Base-by-base conservation (phyloP, 2,888 invertebrate species). In the Odontomyia ornata region DNA sequence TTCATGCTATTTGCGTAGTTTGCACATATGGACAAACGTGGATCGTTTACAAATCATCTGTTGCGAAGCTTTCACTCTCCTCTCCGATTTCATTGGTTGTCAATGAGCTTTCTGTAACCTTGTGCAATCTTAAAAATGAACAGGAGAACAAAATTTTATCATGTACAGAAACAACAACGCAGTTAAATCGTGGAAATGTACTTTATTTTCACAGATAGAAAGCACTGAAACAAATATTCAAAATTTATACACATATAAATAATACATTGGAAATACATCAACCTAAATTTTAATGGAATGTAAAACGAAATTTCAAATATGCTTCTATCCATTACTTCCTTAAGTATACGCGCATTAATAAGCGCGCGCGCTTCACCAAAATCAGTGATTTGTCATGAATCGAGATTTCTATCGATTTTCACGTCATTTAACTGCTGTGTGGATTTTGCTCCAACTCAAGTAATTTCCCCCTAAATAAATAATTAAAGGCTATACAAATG, bases 171-270 rank as follows among this genome's bases (percentile, higher is more conserved):
- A 36, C 36, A 36, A 52, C 52, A 15, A 52, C 2, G 3, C 15
- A 52, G 15, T n/a, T 60, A 60, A 60, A 18, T 60, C 36, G 18
- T 60, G 60, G 25, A 60, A 60, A 25, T 60, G 60, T 60, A 60
- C 60, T 65, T 65, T 65, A 65, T 65, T 65, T 64, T 65, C 65
- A 65, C 65, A 65, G 28, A 65, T 60, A 25, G 23, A 60, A 60
- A 60, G 60, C 60, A 60, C 60, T 60, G 25, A 60, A 60, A 60
- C 60, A 60, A 52, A 18, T 9, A 52, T 18, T n/a, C n/a, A n/a
- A 60, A 60, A 60, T 60, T 23, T 60, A n/a, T n/a, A 60, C 60
- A 60, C 25, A 25, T 60, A 60, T 60, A 60, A 60, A 60, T 60
- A 60, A 60, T 60, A 60, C 60, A 60, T 60, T 9, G 25, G n/a